Evolutionary conservation across 2,113 vertebrate genomes (phyloP).

Genomic region (Archocentrus centrarchus): DNA sequence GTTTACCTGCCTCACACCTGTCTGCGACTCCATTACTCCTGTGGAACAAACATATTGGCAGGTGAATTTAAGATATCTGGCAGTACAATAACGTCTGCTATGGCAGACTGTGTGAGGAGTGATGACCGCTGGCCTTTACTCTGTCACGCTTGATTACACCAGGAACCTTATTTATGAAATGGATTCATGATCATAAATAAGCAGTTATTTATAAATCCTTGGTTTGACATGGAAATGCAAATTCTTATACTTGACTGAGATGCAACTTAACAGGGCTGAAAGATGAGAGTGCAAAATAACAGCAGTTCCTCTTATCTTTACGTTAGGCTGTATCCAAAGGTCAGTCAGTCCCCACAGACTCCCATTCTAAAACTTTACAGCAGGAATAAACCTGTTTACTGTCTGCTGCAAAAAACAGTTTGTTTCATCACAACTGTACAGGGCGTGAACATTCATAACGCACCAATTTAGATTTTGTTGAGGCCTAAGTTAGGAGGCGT

Average conservation of each 20-base stretch:
- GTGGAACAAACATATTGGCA: not conserved
- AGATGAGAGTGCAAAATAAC: not conserved
- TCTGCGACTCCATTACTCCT: not conserved
- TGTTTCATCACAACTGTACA: too few relatives aligned
- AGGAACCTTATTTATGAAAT: not conserved
- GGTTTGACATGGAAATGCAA: not conserved
- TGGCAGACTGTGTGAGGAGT: not conserved
- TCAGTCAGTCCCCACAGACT: not conserved
- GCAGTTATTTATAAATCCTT: not conserved
- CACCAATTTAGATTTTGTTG: too few relatives aligned
- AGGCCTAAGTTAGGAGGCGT: too few relatives aligned
- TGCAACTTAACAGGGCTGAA: not conserved
- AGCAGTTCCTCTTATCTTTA: not conserved
- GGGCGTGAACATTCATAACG: too few relatives aligned
- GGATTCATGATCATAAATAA: not conserved
- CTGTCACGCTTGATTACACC: not conserved
- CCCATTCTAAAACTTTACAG: not conserved
- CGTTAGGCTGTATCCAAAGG: not conserved
- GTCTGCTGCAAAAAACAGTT: too few relatives aligned
- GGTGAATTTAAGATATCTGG: not conserved
- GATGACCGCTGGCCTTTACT: not conserved
- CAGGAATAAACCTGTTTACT: too few relatives aligned
- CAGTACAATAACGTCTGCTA: not conserved
- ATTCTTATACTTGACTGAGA: accelerated
- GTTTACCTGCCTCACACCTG: conserved; percentile 21